These are phyloP conservation scores for Micoletzkya japonica DNA, from an alignment of 2,888 invertebrate genomes.

Conservation along the genomic window DNA sequence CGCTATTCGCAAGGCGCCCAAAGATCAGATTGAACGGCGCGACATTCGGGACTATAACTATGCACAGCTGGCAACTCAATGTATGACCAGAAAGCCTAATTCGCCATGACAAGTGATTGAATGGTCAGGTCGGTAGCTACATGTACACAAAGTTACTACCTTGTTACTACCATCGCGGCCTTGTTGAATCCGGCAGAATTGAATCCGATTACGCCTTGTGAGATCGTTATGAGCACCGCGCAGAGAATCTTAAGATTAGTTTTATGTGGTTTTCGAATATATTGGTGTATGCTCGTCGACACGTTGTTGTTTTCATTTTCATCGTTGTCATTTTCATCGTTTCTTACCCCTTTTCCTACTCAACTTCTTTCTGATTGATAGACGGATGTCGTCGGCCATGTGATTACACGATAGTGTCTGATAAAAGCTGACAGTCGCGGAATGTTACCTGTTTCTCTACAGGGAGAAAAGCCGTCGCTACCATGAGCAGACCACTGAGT, in stretches of 20 bases:
- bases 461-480: constrained; percentile 32
- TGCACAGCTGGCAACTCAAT: neutral
- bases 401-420: neutral
- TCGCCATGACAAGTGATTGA: neutral
- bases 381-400: neutral
- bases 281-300: no score
- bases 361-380: no score
- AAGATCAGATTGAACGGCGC: no score
- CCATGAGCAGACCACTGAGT: constrained; percentile 33
- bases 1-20: no score
- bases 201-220: constrained; percentile 37
- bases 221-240: constrained; percentile 31
- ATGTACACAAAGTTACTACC: constrained; percentile 18
- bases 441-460: constrained; percentile 29
- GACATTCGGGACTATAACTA: no score
- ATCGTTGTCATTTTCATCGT: no score
- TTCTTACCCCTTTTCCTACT: no score
- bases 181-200: constrained; percentile 41
- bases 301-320: no score
- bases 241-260: constrained; percentile 25
- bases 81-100: neutral
- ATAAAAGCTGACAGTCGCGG: neutral
- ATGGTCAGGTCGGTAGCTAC: neutral
- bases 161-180: constrained; percentile 34
- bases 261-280: neutral